phyloP scores from a whole-genome alignment of 1,140 invertebrate genomes.

The Sogatella furcifera region DNA sequence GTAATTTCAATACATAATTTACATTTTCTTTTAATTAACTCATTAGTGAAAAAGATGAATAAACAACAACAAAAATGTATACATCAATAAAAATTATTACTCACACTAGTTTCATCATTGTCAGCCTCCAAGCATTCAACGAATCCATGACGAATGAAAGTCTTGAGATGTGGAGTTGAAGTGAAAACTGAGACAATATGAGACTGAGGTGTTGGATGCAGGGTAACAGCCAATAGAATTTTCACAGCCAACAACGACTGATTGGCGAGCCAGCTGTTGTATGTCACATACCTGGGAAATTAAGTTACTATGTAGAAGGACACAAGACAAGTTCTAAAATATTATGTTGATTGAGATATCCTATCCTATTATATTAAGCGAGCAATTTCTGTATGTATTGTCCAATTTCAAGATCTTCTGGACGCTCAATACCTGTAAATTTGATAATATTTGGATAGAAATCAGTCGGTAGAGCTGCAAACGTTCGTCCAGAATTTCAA shows the following conservation, averaged over 20 bases:
- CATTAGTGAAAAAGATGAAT: too few relatives aligned
- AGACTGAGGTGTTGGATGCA: constrained; percentile 45
- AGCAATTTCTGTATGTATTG: too few relatives aligned
- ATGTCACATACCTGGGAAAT: constrained; percentile 46
- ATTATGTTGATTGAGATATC: too few relatives aligned
- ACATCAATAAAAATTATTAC: background rate
- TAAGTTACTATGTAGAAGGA: background rate
- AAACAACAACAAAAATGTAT: too few relatives aligned
- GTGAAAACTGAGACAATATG: constrained; percentile 62
- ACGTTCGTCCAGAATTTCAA: too few relatives aligned
- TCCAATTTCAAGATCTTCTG: too few relatives aligned
- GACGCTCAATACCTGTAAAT: too few relatives aligned
- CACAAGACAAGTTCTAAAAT: background rate
- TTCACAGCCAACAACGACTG: constrained; percentile 59
- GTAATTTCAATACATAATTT: too few relatives aligned
- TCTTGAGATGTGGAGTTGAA: constrained; percentile 39
- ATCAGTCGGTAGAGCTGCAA: too few relatives aligned
- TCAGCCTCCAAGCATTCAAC: constrained; percentile 78
- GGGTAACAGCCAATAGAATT: constrained; percentile 52
- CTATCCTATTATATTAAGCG: too few relatives aligned
- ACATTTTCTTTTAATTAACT: too few relatives aligned
- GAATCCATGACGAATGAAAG: constrained; percentile 64
- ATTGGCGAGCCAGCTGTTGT: constrained; percentile 52
- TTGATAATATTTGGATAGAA: too few relatives aligned
- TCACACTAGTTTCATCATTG: constrained; percentile 27